A percentile compares a stretch with the other conserved stretches of the same genome.
phyloP scores from a whole-genome alignment of 2,113 vertebrate genomes.

The Aptenodytes forsteri region DNA sequence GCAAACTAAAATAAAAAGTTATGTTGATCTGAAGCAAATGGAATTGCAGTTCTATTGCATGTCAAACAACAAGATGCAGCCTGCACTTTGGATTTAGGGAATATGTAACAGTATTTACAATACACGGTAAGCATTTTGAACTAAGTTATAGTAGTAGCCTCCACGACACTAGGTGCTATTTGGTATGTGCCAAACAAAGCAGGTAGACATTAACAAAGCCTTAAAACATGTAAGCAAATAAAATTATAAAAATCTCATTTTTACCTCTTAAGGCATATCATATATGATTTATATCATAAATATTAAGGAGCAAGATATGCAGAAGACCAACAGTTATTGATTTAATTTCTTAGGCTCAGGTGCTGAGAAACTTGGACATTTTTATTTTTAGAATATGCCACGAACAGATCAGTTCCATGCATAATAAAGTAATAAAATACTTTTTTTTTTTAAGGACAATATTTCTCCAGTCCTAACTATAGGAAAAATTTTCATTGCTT shows the following conservation, averaged over 20 bases:
- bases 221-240: background rate
- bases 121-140: background rate
- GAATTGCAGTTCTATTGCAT: background rate
- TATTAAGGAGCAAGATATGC: background rate
- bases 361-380: background rate
- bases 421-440: background rate
- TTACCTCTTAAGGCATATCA: no score
- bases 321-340: background rate
- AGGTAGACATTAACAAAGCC: background rate
- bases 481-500: background rate
- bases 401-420: background rate
- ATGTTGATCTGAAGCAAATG: background rate
- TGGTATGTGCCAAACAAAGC: background rate
- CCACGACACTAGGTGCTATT: background rate
- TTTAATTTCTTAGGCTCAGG: background rate
- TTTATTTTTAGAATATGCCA: background rate
- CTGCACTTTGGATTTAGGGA: background rate
- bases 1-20: background rate
- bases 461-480: background rate
- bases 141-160: background rate
- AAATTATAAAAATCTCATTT: background rate
- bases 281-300: background rate
- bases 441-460: background rate
- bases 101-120: background rate
- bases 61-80: background rate